Base-by-base conservation (phyloP, 1,140 invertebrate genomes). In the Leptinotarsa texana region DNA sequence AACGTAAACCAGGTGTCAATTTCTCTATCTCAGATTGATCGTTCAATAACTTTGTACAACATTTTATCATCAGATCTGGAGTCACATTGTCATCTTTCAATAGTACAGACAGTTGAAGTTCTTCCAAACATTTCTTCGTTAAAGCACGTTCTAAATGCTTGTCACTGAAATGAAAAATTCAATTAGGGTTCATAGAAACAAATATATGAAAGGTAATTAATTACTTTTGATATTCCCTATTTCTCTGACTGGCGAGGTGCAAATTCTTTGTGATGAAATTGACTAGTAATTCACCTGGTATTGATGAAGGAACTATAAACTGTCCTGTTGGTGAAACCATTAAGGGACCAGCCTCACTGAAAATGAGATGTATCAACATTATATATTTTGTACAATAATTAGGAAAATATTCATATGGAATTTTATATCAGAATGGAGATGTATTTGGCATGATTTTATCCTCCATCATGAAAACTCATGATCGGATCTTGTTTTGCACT, bases 261-360 rank as follows among this genome's bases (percentile, higher is more conserved):
- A 96, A 88, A 84, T 96, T 90, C 27, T 92, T 90, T 6, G 91
- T 89, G 51, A 98, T 93, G 82, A 96, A 98, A 80, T 91, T 93
- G 1, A 97, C 90, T 51, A 97, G 86, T 73, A 96, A 89, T 77
- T 91, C 91, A 1, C 94, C 92, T 13, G 96, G 95, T 84, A 95
- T 96, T 0, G 95, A 95, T 18, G 94, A 92, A 27, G 96, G 96
- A 0, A 95, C 94, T 63, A 97, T 96, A 79, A 97, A 95, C 86
- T 97, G 95, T 22, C 96, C 96, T 51, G 94, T 96, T 1, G 95
- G 95, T 8, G 94, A 95, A n/a, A 97, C 89, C 94, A 96, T 96
- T 61, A 98, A 82, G 0, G 95, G 95, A 3, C 95, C 95, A 18
- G 95, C 93, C 86, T 96, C 95, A 21, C 94, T 95, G 82, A 48